A percentile compares a stretch with the other conserved stretches of the same genome.
Conservation (phyloP, 1,140 invertebrate species). For the Philaenus spumarius region DNA sequence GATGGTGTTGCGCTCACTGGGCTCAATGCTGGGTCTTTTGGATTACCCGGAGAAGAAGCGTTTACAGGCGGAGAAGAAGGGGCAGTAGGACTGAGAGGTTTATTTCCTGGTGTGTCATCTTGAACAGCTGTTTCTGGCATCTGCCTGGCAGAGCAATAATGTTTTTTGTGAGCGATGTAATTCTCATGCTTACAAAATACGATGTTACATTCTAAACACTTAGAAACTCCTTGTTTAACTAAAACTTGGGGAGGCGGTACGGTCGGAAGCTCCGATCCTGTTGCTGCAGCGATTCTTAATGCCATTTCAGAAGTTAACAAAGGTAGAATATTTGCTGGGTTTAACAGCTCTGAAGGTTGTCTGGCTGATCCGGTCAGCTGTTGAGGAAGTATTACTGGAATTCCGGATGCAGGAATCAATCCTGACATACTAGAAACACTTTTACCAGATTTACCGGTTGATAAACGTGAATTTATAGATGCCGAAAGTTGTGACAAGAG, state of each 20-base stretch:
- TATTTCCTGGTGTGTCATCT: conserved; percentile 39
- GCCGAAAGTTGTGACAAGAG: conserved; percentile 25
- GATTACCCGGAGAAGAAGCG: conserved; percentile 20
- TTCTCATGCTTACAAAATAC: conserved; percentile 96
- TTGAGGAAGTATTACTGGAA: conserved; percentile 22
- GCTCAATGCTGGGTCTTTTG: conserved; percentile 22
- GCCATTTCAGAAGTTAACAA: conserved; percentile 34
- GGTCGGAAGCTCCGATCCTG: conserved; percentile 37
- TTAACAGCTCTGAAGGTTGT: conserved; percentile 21
- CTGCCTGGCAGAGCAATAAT: conserved; percentile 79
- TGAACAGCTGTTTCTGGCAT: conserved; percentile 31
- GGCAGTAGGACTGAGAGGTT: conserved; percentile 24
- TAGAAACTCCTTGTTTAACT: conserved; percentile 77
- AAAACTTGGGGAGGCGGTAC: conserved; percentile 55
- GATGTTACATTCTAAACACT: conserved; percentile 94
- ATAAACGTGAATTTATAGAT: conserved; percentile 2
- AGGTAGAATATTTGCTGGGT: conserved; percentile 26
- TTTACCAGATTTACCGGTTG: conserved; percentile 18
- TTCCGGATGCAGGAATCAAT: conserved; percentile 11
- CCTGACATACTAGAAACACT: conserved; percentile 10
- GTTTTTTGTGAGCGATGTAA: conserved; percentile 87
- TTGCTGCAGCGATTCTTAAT: conserved; percentile 36
- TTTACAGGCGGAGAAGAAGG: conserved; percentile 20
- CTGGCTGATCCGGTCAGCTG: conserved; percentile 24
- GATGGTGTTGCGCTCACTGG: conserved; percentile 15